These are phyloP conservation scores for Helicoverpa zea DNA, from an alignment of 1,140 invertebrate species.

Conservation along the genomic window DNA sequence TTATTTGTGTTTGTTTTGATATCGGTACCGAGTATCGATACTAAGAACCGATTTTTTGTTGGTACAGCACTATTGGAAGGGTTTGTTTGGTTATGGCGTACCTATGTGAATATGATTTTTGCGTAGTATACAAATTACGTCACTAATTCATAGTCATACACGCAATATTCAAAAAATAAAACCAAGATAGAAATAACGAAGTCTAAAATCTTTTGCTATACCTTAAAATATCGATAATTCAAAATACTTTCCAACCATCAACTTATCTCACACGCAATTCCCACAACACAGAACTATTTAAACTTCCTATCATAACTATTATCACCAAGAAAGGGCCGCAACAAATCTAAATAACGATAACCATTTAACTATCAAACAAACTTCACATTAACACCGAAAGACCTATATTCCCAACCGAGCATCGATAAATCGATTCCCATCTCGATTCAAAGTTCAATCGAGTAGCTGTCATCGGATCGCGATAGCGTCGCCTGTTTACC, in stretches of 20 bases:
- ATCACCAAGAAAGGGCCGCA: neutral
- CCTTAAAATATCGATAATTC: no score
- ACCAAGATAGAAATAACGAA: no score
- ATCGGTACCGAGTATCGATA: neutral
- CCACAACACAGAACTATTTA: neutral
- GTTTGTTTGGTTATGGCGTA: no score
- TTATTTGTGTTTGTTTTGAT: neutral
- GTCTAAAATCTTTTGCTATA: no score
- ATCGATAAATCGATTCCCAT: conserved; percentile 48
- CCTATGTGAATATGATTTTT: no score
- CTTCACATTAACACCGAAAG: conserved; percentile 21
- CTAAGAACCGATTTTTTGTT: neutral
- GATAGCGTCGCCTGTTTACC: conserved; percentile 48
- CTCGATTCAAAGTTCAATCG: conserved; percentile 50
- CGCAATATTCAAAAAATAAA: no score
- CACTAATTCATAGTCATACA: no score
- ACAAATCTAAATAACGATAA: neutral
- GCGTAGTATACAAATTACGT: no score
- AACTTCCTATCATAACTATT: conserved; percentile 4
- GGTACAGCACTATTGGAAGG: neutral
- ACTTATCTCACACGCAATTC: neutral
- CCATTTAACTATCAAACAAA: conserved; percentile 31
- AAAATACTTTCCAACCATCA: neutral
- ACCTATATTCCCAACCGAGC: conserved; percentile 28
- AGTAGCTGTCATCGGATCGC: conserved; percentile 42